phyloP scores from a whole-genome alignment of 1,140 invertebrate genomes.

The Calosoma granatense region DNA sequence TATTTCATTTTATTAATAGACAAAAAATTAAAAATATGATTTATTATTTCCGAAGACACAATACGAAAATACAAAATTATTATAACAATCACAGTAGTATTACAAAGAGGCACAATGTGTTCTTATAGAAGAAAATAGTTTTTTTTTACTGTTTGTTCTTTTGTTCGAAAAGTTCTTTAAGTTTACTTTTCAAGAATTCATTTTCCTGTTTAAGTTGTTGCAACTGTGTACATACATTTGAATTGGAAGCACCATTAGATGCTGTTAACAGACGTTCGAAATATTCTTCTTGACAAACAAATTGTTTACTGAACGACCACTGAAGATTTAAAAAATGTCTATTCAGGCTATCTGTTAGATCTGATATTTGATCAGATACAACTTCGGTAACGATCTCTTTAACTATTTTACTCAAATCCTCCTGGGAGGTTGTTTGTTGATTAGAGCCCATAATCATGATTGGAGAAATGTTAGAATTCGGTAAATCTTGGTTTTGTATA shows the following conservation, averaged over 20 bases:
- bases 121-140: no score
- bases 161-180: neutral
- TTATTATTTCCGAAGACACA: neutral
- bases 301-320: neutral
- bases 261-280: neutral
- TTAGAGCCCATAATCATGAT: neutral
- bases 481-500: neutral
- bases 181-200: neutral
- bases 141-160: neutral
- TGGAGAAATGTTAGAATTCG: neutral
- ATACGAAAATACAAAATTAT: neutral
- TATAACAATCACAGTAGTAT: neutral
- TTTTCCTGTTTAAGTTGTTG: neutral
- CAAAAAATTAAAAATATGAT: neutral
- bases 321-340: slow-evolving; percentile 5
- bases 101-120: neutral
- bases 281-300: neutral
- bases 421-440: neutral
- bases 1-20: no score
- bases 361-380: neutral
- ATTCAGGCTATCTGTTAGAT: slow-evolving; percentile 1
- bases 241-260: neutral
- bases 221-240: neutral
- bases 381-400: slow-evolving; percentile 1
- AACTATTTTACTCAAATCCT: neutral